Base-by-base conservation (phyloP, 2,113 vertebrate species). In the Chaetodon auriga region DNA sequence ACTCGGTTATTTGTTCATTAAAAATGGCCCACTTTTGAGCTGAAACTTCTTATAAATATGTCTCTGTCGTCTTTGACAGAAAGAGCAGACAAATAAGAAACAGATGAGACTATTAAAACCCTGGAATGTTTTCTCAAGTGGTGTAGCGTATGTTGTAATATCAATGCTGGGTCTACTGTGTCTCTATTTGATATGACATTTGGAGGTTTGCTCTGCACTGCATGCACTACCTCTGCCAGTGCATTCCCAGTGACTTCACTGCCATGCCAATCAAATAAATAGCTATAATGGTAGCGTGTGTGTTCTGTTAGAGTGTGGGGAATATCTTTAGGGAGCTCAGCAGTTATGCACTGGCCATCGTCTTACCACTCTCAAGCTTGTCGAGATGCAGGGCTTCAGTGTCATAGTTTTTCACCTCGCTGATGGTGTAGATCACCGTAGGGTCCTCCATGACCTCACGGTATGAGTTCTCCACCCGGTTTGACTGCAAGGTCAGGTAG, bases 401-500 rank as follows among this genome's bases (percentile, higher is more conserved):
- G 91, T 95, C 94, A 36, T 95, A 90, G 78, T 94, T 93, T 80
- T 91, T 94, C 89, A 97, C 95, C 90, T 97, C 95, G 43, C 88
- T 93, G 85, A 96, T 86, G 68, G 95, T 95, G 92, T 97, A 96
- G 77, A 96, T 95, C 79, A 87, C 88, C 0, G 96, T 97, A 62
- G 96, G 95, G 4, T 91, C 95, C 90, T 96, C 95, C 58, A 96
- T 93, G 73, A 96, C 75, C 82, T 94, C 93, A 43, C 88, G 90
- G 79, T 96, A 95, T 2, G 94, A 96, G 85, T 94, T 96, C 86
- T 98, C 97, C 90, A 99, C 96, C 89, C 93, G 96, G 89, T 97
- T 98, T 19, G 96, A 97, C 80, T 98, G 96, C 81, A 97, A 92
- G 78, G 96, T 97, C 74, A 99, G 96, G 84, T 97, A 93, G 90